Evolutionary conservation across 2,888 invertebrate species (phyloP).

Genomic region (Idaea straminata): DNA sequence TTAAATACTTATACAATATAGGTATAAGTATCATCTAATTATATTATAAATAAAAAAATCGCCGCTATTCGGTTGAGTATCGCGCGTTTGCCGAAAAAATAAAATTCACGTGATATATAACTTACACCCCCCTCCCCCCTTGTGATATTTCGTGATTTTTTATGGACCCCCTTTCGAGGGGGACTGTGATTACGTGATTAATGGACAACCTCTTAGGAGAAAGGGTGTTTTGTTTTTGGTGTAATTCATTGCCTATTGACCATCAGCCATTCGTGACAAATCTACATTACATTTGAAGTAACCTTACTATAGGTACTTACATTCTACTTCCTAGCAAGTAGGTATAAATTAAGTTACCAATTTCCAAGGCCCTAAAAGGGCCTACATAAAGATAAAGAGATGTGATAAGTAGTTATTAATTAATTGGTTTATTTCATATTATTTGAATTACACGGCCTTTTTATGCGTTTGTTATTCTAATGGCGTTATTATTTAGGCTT

Average conservation of each 20-base stretch:
- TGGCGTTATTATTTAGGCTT: not conserved
- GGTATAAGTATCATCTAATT: no score
- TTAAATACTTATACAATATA: no score
- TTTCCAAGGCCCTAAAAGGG: slow-evolving; percentile 1
- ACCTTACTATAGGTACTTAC: not conserved
- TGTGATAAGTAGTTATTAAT: not conserved
- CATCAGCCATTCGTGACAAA: not conserved
- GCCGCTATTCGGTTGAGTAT: no score
- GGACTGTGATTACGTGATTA: no score
- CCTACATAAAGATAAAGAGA: not conserved
- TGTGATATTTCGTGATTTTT: no score
- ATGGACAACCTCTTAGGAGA: no score
- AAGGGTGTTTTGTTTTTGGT: no score
- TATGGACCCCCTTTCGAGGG: no score
- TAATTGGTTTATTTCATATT: not conserved
- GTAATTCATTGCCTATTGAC: not conserved
- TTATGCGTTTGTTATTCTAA: not conserved
- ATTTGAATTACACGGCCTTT: not conserved
- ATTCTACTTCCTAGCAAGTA: not conserved
- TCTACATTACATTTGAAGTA: not conserved
- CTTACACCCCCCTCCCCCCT: no score
- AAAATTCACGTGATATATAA: no score
- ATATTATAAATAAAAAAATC: no score
- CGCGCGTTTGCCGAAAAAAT: no score
- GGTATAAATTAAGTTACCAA: not conserved